Conservation (phyloP, 2,113 vertebrate genomes). For the Protobothrops mucrosquamatus region DNA sequence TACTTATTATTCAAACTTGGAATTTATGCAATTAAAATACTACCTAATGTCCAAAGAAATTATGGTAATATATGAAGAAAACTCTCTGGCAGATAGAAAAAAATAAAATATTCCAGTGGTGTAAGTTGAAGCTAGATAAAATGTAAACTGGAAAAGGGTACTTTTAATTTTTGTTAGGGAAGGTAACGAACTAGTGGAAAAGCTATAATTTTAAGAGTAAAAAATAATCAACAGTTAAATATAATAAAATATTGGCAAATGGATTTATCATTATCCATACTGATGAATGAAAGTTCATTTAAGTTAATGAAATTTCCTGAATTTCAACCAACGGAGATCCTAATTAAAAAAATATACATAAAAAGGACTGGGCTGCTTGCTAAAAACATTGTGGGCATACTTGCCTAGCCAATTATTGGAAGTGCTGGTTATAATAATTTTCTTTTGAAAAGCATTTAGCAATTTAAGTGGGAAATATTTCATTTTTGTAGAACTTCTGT, state of each 20-base stretch:
- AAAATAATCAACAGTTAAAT: constrained; percentile 10
- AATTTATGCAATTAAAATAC: constrained; percentile 42
- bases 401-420: not conserved
- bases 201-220: constrained; percentile 11
- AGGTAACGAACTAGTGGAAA: constrained; percentile 37
- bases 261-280: constrained; percentile 8
- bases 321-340: constrained; percentile 5
- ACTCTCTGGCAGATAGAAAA: constrained; percentile 43
- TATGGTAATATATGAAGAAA: constrained; percentile 18
- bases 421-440: constrained; percentile 25
- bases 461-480: constrained; percentile 43
- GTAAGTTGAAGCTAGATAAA: constrained; percentile 37
- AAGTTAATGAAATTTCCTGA: constrained; percentile 34
- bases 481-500: constrained; percentile 58
- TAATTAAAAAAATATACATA: not conserved
- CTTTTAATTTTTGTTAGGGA: constrained; percentile 25
- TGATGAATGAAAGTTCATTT: not conserved
- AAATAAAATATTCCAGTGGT: constrained; percentile 24
- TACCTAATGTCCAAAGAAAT: constrained; percentile 39
- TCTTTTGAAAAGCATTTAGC: constrained; percentile 46
- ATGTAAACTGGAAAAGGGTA: constrained; percentile 55
- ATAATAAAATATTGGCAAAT: constrained; percentile 13
- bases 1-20: constrained; percentile 11
- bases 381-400: not conserved
- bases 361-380: not conserved